Evolutionary conservation across 1,140 invertebrate species (phyloP), one percentile per base, ranked within the genome.

Genomic region (Anadara kagoshimensis): DNA sequence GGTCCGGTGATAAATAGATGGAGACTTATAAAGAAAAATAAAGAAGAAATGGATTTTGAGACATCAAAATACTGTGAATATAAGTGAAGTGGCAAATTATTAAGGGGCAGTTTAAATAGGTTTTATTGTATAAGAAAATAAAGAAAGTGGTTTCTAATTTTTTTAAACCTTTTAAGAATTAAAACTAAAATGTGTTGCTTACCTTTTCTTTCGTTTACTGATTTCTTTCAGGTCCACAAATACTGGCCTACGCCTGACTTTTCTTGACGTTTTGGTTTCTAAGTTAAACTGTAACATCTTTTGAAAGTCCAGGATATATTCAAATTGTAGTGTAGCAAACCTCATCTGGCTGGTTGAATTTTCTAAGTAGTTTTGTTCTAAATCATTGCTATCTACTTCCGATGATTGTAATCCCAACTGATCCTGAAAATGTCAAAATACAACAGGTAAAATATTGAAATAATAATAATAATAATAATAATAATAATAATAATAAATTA

Each of bases 211-310:
- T 2, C 43, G 62, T 56, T 56, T 22, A 10, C 64, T 51, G 12
- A 77, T 66, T 59, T 80, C 74, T 53, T 64, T 44, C n/a, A 36
- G 12, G 22, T 66, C 47, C 10, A 81, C 76, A 71, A 76, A 79
- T 3, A 78, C 57, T 43, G 81, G 81, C 8, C 79, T 58, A 44
- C 81, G 57, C 1, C 72, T 62, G 14, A 83, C 68, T 16, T 65
- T 20, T 47, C 79, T 62, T 20, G 71, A 49, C 20, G 59, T 79
- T 24, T 56, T 51, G 11, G 58, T 67, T 20, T 68, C 51, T 0
- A 81, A 49, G 54, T 81, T 83, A 54, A 41, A 65, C 69, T 83
- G 81, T 11, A 43, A 45, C 81, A 83, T 80, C 18, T 43, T 63
- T n/a, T 57, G 51, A 68, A 83, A 83, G 49, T 78, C 77, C 43